Conservation (phyloP, 2,888 invertebrate genomes). For the Ferdinandea cuprea region DNA sequence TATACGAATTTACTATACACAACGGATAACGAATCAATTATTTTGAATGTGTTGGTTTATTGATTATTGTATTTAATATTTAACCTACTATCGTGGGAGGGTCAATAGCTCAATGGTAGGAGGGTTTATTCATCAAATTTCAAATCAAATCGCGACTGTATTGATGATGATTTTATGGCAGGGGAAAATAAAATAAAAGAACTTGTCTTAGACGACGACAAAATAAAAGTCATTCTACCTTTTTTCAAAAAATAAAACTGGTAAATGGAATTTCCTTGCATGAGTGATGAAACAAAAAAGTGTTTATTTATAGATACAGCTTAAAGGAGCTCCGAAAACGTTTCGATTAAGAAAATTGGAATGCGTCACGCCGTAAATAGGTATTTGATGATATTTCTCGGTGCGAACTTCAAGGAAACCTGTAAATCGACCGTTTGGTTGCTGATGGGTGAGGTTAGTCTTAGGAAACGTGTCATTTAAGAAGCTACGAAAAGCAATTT, state of each 20-base stretch:
- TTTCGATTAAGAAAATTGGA: slow-evolving; percentile 29
- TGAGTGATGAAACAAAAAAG: background rate
- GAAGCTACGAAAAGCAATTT: no score
- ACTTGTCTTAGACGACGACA: background rate
- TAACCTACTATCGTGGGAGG: no score
- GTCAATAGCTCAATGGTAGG: no score
- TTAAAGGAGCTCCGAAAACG: slow-evolving; percentile 1
- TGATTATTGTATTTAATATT: slow-evolving; percentile 14
- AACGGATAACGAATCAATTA: slow-evolving; percentile 40
- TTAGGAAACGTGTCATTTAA: no score
- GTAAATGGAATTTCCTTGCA: no score
- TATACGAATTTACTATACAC: slow-evolving; percentile 17
- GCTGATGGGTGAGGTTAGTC: background rate
- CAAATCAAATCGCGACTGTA: no score
- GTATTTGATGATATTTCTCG: background rate
- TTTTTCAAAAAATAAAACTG: background rate
- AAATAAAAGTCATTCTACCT: background rate
- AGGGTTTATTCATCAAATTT: no score
- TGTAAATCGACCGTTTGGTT: no score
- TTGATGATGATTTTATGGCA: slow-evolving; percentile 5
- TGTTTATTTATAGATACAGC: background rate
- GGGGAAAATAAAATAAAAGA: background rate
- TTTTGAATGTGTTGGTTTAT: slow-evolving; percentile 27
- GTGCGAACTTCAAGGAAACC: background rate
- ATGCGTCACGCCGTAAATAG: background rate